A percentile compares a stretch with the other conserved stretches of the same genome.
These are phyloP conservation scores for Hemibagrus guttatus DNA, from an alignment of 2,797 vertebrate species.

Conservation along the genomic window DNA sequence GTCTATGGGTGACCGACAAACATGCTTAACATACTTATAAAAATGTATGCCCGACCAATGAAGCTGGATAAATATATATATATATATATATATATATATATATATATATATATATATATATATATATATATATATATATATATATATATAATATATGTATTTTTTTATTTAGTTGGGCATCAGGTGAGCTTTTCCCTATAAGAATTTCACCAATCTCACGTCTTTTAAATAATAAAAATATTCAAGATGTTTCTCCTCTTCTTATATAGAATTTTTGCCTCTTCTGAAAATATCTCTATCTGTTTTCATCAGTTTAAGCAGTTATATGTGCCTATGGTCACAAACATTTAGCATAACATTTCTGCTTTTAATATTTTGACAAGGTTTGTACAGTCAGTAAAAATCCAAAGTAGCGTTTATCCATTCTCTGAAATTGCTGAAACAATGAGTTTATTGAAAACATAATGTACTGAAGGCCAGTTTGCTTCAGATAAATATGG, in stretches of 20 bases:
- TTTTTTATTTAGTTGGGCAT: neutral
- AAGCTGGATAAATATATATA: neutral
- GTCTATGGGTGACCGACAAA: slow-evolving; percentile 3
- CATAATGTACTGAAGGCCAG: neutral
- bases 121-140: no score
- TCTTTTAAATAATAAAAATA: slow-evolving; percentile 21
- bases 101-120: no score
- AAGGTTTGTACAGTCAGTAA: slow-evolving; percentile 6
- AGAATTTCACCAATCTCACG: neutral
- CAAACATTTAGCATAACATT: slow-evolving; percentile 17
- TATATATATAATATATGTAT: neutral
- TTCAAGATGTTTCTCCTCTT: slow-evolving; percentile 18
- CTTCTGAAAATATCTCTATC: neutral
- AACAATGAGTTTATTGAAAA: slow-evolving; percentile 2
- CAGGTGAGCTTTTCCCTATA: neutral
- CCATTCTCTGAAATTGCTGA: neutral
- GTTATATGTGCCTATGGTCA: neutral
- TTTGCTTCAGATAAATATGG: neutral
- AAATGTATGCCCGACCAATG: neutral
- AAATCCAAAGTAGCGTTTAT: neutral
- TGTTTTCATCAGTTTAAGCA: neutral
- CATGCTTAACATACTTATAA: neutral
- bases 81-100: no score
- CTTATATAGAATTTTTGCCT: neutral
- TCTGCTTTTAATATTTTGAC: slow-evolving; percentile 7